Base-by-base conservation (phyloP, 1,140 invertebrate genomes). In the Aphaenogaster rudis region DNA sequence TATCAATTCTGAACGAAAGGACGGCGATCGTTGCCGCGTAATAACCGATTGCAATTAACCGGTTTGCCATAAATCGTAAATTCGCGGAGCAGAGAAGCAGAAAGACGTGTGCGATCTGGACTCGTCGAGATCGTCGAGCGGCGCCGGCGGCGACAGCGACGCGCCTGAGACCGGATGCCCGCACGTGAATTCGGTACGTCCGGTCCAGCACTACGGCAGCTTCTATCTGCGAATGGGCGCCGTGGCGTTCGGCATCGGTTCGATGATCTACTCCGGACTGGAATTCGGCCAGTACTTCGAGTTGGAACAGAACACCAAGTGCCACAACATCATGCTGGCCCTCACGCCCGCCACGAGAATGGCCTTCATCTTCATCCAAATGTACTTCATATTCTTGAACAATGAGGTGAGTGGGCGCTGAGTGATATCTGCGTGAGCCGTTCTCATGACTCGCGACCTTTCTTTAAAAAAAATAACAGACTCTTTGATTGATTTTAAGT, bases 371-470 rank as follows among this genome's bases (percentile, higher is more conserved):
- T 98, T 99, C 93, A 98, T 99, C 90, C 98, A 99, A 95, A 98
- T 99, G 97, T 99, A 99, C 95, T 99, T 99, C 95, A 99, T 99
- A 94, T 99, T 99, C 96, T 96, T 99, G 21, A 99, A 99, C 94
- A 98, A 98, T 93, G 98, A 98, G 96, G 97, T 98, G 92, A 94
- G 94, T 48, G 13, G 11, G 17, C 15, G n/a, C n/a, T 17, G 48
- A 50, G 45, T 33, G 50, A 39, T 8, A 61, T 36, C 17, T 39
- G 9, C 9, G 3, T 13, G 3, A 64, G 17, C 28, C 63, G 11
- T n/a, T 61, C 52, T 6, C 42, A 33, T 54, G 71, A 72, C 28
- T 50, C 28, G 54, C n/a, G 2, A 39, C 17, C 52, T 74, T 48
- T 74, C 72, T 50, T 5, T 74, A 17, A 28, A 28, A 28, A 28